These are phyloP conservation scores for Aphidius gifuensis DNA, from an alignment of 1,140 invertebrate species.

Conservation along the genomic window DNA sequence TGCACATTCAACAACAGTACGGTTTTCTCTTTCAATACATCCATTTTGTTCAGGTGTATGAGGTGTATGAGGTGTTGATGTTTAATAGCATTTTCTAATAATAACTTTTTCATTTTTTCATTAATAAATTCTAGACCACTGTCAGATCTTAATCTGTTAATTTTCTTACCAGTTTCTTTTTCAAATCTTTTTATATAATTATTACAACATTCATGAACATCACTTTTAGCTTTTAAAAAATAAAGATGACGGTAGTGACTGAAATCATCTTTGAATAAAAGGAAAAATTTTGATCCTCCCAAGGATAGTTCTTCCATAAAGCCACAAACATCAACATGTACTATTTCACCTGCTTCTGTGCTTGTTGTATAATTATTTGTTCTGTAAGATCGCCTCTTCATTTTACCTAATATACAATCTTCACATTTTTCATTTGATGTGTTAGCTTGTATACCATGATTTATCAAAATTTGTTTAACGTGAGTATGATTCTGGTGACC, in stretches of 20 bases:
- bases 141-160: slow-evolving; percentile 46
- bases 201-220: slow-evolving; percentile 38
- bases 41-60: too few species aligned
- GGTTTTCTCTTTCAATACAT: too few species aligned
- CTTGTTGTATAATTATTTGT: not conserved
- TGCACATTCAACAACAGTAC: not conserved
- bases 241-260: slow-evolving; percentile 41
- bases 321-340: slow-evolving; percentile 21
- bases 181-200: slow-evolving; percentile 40
- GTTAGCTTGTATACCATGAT: too few species aligned
- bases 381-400: slow-evolving; percentile 16
- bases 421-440: slow-evolving; percentile 21
- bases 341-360: slow-evolving; percentile 9
- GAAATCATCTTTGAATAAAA: slow-evolving; percentile 39
- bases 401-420: slow-evolving; percentile 21
- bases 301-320: slow-evolving; percentile 17
- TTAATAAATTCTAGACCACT: slow-evolving; percentile 50
- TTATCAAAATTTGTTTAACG: too few species aligned
- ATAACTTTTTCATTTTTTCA: slow-evolving; percentile 34
- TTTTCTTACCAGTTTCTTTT: slow-evolving; percentile 36
- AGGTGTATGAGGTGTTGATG: slow-evolving; percentile 43
- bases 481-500: too few species aligned
- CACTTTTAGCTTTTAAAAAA: slow-evolving; percentile 46
- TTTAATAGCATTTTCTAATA: slow-evolving; percentile 34
- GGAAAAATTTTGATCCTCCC: slow-evolving; percentile 15